Evolutionary conservation across 1,140 invertebrate genomes (phyloP), one percentile per base, ranked within the genome.

Genomic region (Drosophila gunungcola): DNA sequence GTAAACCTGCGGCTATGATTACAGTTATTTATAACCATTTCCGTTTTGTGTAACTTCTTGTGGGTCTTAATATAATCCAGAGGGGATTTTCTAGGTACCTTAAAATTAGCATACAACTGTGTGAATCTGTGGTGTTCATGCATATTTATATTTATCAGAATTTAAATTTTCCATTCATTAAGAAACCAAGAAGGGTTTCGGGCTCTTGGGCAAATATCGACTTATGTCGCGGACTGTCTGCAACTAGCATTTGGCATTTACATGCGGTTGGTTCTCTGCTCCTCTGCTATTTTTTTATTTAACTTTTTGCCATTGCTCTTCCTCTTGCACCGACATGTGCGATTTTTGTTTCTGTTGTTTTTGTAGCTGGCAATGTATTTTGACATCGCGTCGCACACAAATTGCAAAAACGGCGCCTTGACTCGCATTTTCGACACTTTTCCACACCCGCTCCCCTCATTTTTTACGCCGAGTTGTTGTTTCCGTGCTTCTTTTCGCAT

Each of bases 331-430:
- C 62, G 32, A 34, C 32, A 45, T 65, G 43, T 53, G 43, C 45
- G 51, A 45, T 42, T 70, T 42, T 48, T 58, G 38, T 49, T 57
- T 29, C 9, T 36, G 27, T 11, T 46, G 43, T 49, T 58, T 27
- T 53, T 62, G 49, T 77, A 38, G 63, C 45, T 76, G 77, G 56
- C 58, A 60, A 78, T 62, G 56, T 69, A 57, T 69, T 75, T 86
- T 78, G 73, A 69, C 68, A 74, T 70, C 84, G 64, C 77, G 67
- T 70, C 69, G 73, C 82, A 73, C 68, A 81, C 82, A 86, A 86
- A 88, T 88, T 88, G 79, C 83, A 79, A 82, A 81, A 78, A 72
- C 74, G 79, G 65, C 82, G 82, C 83, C 78, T 77, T 61, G 60
- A 53, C 67, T 82, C 69, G 49, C 78, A 85, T 85, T 84, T 79